A percentile compares a stretch with the other conserved stretches of the same genome.
Evolutionary conservation across 2,888 invertebrate genomes (phyloP).

Genomic region (Phragmatobia fuliginosa): DNA sequence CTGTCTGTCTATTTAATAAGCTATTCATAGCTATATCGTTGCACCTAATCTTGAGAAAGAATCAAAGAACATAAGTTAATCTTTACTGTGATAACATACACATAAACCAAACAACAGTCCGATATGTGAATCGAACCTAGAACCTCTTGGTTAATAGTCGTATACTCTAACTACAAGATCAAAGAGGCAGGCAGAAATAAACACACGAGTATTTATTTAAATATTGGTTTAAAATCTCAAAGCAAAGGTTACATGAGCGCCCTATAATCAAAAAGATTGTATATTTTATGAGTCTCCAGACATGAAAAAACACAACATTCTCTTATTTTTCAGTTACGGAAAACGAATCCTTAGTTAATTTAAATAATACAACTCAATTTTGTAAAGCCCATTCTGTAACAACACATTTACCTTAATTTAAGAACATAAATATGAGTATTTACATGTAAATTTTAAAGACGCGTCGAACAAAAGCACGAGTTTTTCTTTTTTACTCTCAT

Average conservation of each 20-base stretch:
- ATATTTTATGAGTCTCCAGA: not conserved
- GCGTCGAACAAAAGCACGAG: not conserved
- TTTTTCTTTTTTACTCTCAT: slow-evolving; percentile 8
- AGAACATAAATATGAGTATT: slow-evolving; percentile 16
- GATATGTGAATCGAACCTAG: no score
- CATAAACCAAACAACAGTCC: no score
- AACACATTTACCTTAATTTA: slow-evolving; percentile 20
- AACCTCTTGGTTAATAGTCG: no score
- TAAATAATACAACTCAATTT: slow-evolving; percentile 19
- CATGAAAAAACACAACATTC: not conserved
- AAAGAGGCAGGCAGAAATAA: no score
- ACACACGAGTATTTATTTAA: no score
- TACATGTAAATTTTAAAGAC: slow-evolving; percentile 14
- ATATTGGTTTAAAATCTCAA: not conserved
- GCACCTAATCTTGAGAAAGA: no score
- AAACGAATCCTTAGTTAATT: slow-evolving; percentile 13
- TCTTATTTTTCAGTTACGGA: slow-evolving; percentile 1
- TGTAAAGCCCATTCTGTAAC: slow-evolving; percentile 3
- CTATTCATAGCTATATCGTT: no score
- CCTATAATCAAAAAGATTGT: not conserved
- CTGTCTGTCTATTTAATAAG: no score
- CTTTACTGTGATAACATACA: no score
- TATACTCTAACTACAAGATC: no score
- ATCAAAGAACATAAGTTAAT: no score
- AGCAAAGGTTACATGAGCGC: not conserved